Base-by-base conservation (phyloP, 2,797 vertebrate genomes). In the Eulemur albifrons region DNA sequence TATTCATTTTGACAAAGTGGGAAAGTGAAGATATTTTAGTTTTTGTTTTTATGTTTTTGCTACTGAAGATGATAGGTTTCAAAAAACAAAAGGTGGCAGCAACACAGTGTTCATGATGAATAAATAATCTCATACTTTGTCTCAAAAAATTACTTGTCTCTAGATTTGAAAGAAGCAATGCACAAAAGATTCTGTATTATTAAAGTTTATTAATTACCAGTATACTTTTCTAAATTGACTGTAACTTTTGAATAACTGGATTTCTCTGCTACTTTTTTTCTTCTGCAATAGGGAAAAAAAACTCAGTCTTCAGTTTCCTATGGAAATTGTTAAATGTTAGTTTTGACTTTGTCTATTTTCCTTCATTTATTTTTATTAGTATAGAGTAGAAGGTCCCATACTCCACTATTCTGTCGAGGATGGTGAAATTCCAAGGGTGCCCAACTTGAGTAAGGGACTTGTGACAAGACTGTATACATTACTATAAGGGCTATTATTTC, bases 221-320 rank as follows among this genome's bases (percentile, higher is more conserved):
- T 75, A 57, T 23, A 27, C 21, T 95, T 93, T 94, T 86, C 82
- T 73, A 73, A 88, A 45, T 63, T 95, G 63, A 54, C 7, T 25
- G 2, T 73, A 84, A 81, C 59, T 90, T 93, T 86, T 90, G 75
- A 96, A 59, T 88, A 86, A 86, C 57, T 92, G 3, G 38, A 73
- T 91, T 85, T 94, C 45, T 76, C 15, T 77, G 5, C 48, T 61
- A 43, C 52, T 52, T 69, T 54, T 75, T 90, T 69, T 32, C 4
- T 73, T 89, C 15, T 86, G 32, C 40, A 89, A 48, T 40, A 93
- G 38, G 23, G 23, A 50, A 79, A 93, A n/a, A 93, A 86, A 83
- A 65, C 9, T 81, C 32, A 93, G 14, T 83, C 79, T 70, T 92
- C 18, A 75, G 45, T 76, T 93, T 61, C 61, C 17, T 50, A 13